Base-by-base conservation (phyloP, 64 coral and sea anemone species). In the Acropora yongei region DNA sequence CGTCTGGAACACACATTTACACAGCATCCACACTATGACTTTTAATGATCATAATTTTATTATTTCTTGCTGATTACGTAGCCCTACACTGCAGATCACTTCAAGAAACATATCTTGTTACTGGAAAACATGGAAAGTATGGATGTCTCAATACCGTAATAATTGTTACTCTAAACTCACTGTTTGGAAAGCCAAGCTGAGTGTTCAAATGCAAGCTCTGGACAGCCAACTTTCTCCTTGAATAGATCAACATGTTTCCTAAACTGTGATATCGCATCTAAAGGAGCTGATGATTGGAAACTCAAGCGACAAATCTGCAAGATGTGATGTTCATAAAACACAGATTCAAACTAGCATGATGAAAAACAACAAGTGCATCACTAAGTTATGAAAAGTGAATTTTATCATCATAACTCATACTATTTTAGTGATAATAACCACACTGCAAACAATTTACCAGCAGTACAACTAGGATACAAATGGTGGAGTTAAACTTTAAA, bases 201-300 rank as follows among this genome's bases (percentile, higher is more conserved):
- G 84, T 99, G 97, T 69, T 99, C 97, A 96, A 99, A 99, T 12
- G 97, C 97, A 13, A 99, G 79, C 19, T 99, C 94, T 47, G 97
- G 79, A 86, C 86, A 94, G 16, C 97, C 97, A 89, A 88, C 92
- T 76, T 96, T 99, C 84, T 99, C 94, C 90, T 99, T 99, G 87
- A 95, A 99, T 6, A 96, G 83, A 63, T 99, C 97, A 42, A 99
- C 97, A 99, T 99, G 97, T 81, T 92, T 99, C 46, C 97, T 90
- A 57, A 99, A 99, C 79, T 99, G 97, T 49, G 97, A 99, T 39
- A 99, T 99, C 43, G 97, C 97, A 96, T 99, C 97, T 58, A 99
- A 86, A 13, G 97, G 97, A 74, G 97, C 97, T 91, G 88, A 92
- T 30, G 92, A 91, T 66, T 96, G 94, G 74, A 99, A 99, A 76